These are phyloP conservation scores for Heliocidaris tuberculata DNA, from an alignment of 35 echinoderm and acorn worm genomes.

Conservation along the genomic window DNA sequence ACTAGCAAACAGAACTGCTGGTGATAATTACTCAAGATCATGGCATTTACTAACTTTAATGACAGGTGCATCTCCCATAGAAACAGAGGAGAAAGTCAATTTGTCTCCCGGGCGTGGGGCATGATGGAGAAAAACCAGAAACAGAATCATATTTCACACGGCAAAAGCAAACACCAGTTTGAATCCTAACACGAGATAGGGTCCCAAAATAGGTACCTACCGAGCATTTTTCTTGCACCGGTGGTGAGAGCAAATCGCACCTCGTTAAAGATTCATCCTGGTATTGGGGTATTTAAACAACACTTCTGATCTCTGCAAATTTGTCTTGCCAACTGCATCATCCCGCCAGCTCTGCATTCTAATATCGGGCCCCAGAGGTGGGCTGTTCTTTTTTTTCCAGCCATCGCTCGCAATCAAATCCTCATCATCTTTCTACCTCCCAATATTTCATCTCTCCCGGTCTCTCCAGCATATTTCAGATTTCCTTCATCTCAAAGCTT, in stretches of 20 bases:
- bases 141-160: not conserved
- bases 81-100: not conserved
- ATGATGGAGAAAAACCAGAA: not conserved
- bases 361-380: not conserved
- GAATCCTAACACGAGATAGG: not conserved
- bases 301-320: constrained; percentile 10
- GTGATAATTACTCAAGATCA: not conserved
- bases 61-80: not conserved
- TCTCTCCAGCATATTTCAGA: not conserved
- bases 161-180: not conserved
- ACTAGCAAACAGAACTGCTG: not conserved
- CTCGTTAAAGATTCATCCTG: constrained; percentile 1
- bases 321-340: not conserved
- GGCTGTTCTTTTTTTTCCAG: not conserved
- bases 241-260: not conserved
- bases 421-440: not conserved
- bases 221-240: not conserved
- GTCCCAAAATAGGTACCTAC: not conserved
- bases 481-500: not conserved
- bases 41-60: not conserved
- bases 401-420: not conserved
- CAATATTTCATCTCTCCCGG: not conserved
- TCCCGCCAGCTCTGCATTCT: not conserved
- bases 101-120: not conserved
- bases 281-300: constrained; percentile 11